phyloP scores from a whole-genome alignment of 2,797 vertebrate genomes.

The Channallabes apus region DNA sequence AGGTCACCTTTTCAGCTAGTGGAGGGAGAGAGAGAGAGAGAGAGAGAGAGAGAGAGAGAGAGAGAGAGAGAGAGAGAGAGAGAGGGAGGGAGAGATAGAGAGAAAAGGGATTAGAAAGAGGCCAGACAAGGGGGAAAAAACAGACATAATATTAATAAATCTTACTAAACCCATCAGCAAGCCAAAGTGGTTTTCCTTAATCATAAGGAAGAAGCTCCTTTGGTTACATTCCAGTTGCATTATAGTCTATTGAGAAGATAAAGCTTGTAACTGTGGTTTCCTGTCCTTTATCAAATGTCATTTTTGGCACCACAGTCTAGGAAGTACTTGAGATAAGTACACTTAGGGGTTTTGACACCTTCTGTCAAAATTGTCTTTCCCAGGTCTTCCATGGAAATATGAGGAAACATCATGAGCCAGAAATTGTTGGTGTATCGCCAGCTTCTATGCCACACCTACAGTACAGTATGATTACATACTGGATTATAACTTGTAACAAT shows the following conservation, averaged over 20 bases:
- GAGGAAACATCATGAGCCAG: neutral
- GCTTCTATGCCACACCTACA: neutral
- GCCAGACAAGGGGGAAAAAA: neutral
- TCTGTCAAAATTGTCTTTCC: neutral
- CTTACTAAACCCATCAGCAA: neutral
- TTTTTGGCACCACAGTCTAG: slow-evolving; percentile 5
- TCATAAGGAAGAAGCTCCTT: neutral
- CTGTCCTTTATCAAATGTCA: slow-evolving; percentile 2
- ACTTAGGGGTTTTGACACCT: neutral
- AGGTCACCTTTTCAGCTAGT: slow-evolving; percentile 93
- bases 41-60: slow-evolving; percentile 50
- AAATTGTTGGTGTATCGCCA: neutral
- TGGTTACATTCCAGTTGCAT: neutral
- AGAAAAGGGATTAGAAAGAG: neutral
- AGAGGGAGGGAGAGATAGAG: too few relatives aligned
- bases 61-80: slow-evolving; percentile 30
- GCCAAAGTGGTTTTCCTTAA: neutral
- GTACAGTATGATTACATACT: slow-evolving; percentile 13
- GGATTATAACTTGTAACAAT: neutral
- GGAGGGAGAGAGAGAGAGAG: slow-evolving; percentile 27
- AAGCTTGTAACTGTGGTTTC: neutral
- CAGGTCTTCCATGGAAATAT: neutral
- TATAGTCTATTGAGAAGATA: neutral
- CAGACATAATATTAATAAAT: neutral
- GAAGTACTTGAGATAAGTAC: slow-evolving; percentile 8